phyloP scores from a whole-genome alignment of 1,140 invertebrate species.

The Cataglyphis hispanica region DNA sequence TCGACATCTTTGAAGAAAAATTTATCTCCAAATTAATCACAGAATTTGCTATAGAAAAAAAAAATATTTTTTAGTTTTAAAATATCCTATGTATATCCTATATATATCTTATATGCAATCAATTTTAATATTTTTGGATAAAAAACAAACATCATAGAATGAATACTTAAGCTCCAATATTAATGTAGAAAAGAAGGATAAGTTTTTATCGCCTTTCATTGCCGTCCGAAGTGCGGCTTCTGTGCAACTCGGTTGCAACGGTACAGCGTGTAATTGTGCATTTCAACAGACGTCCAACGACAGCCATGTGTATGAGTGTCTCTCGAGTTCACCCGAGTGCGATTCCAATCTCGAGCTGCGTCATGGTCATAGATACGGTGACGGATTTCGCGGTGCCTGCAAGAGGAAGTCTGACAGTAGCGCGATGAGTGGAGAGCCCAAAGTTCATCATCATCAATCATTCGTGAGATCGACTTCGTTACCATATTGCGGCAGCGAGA shows the following conservation, averaged over 20 bases:
- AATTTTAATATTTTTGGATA: too few species aligned
- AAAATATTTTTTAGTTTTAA: too few species aligned
- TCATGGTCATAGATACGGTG: slow-evolving; percentile 68
- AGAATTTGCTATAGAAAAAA: too few species aligned
- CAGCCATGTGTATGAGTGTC: slow-evolving; percentile 89
- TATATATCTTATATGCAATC: too few species aligned
- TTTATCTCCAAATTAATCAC: too few species aligned
- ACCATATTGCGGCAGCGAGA: slow-evolving; percentile 93
- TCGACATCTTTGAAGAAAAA: too few species aligned
- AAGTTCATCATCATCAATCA: slow-evolving; percentile 79
- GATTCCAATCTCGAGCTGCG: slow-evolving; percentile 86
- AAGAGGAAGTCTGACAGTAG: slow-evolving; percentile 86
- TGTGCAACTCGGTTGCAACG: not conserved
- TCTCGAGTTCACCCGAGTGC: slow-evolving; percentile 90
- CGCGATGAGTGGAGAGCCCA: slow-evolving; percentile 84
- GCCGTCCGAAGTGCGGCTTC: not conserved
- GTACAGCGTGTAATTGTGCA: not conserved
- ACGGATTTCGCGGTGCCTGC: slow-evolving; percentile 72
- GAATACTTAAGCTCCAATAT: too few species aligned
- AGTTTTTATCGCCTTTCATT: too few species aligned
- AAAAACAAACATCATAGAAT: too few species aligned
- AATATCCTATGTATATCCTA: too few species aligned
- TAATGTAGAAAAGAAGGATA: too few species aligned
- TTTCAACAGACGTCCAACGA: slow-evolving; percentile 81
- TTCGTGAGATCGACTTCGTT: slow-evolving; percentile 89